Evolutionary conservation across 1,140 invertebrate genomes (phyloP), one percentile per base, ranked within the genome.

Genomic region (Halictus rubicundus): DNA sequence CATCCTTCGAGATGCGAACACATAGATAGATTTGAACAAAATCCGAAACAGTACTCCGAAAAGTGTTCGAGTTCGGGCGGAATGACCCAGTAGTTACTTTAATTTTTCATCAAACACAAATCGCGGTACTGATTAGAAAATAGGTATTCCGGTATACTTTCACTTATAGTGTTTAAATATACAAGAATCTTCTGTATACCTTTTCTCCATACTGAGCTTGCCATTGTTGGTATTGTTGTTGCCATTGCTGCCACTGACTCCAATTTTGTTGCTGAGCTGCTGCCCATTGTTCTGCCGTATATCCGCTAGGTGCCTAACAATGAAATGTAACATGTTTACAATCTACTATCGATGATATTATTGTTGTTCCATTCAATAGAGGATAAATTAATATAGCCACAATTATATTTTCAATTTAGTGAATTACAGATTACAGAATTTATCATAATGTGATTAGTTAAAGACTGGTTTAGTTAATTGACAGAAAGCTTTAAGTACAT

Each of bases 201-300:
- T 96, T 96, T 68, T 96, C 96, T 61, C 96, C 96, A 91, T 96
- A 97, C 88, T 97, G 96, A 63, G 95, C 94, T 89, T 97, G 96
- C 96, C 96, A 97, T 87, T 97, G 96, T 60, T 96, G 95, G 89
- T 96, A 97, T 86, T 97, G 96, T 87, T 96, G 96, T 88, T 97
- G 96, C 96, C 96, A 97, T 81, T 96, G 96, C 49, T 96, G 94
- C 96, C 96, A 97, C 86, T 97, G 96, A 70, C 96, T 94, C 96
- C 96, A 97, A 87, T 96, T 96, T 89, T 97, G 96, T 82, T 96
- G 95, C 89, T 97, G 96, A 75, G 95, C 91, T 71, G 94, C 89
- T 68, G 94, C 93, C 94, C 96, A 96, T 90, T 96, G 96, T 71
- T 96, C 96, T 12, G 95, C 85, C 16, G 95, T 95, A 81, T 96